Conservation (phyloP, 1,140 invertebrate genomes). For the Daktulosphaira vitifoliae region DNA sequence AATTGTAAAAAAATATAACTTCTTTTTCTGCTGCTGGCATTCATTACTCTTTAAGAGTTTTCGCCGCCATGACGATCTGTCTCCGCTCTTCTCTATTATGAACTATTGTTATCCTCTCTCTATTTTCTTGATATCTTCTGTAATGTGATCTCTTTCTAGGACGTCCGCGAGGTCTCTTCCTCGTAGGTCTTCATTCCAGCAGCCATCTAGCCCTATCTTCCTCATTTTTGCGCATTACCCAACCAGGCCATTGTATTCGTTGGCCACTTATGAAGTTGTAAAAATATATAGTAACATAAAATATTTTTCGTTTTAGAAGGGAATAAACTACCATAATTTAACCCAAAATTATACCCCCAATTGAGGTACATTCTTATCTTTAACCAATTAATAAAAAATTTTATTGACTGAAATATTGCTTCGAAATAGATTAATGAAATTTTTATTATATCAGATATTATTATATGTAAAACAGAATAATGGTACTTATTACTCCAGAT, state of each 20-base stretch:
- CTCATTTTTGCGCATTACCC: background rate
- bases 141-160: background rate
- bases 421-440: too few relatives aligned
- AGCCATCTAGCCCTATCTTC: background rate
- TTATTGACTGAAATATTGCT: too few relatives aligned
- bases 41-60: background rate
- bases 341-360: too few relatives aligned
- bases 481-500: too few relatives aligned
- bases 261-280: conserved; percentile 1
- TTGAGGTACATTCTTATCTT: too few relatives aligned
- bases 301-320: too few relatives aligned
- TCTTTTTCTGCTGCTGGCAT: background rate
- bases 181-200: background rate
- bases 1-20: too few relatives aligned
- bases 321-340: too few relatives aligned
- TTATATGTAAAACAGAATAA: too few relatives aligned
- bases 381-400: too few relatives aligned
- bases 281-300: too few relatives aligned
- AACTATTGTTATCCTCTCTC: background rate
- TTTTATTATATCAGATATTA: too few relatives aligned
- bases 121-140: background rate
- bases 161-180: background rate
- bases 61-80: background rate
- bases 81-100: background rate
- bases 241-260: background rate